phyloP scores from a whole-genome alignment of 2,888 invertebrate genomes.

The Congeria kusceri region DNA sequence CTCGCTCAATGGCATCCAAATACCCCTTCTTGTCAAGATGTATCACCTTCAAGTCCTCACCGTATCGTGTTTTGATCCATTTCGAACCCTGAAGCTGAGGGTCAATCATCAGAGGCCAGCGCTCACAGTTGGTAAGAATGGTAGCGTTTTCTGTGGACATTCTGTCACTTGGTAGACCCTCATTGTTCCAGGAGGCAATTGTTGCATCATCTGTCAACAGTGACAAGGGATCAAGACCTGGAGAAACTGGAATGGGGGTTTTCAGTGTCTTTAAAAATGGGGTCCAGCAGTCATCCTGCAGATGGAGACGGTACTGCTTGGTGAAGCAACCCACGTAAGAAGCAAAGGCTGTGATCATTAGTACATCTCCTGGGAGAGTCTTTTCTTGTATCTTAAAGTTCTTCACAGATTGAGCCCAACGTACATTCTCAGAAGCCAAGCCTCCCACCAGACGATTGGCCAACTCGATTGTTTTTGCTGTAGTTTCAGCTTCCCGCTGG shows the following conservation, averaged over 20 bases:
- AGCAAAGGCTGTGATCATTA: slow-evolving; percentile 97
- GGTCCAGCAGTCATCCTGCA: slow-evolving; percentile 89
- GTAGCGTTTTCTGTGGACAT: slow-evolving; percentile 99
- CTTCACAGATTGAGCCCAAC: slow-evolving; percentile 96
- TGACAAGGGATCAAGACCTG: slow-evolving; percentile 93
- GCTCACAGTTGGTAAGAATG: slow-evolving; percentile 95
- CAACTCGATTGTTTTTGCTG: slow-evolving; percentile 94
- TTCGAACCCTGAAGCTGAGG: slow-evolving; percentile 95
- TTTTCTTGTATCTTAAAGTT: slow-evolving; percentile 93
- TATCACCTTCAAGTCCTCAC: slow-evolving; percentile 90
- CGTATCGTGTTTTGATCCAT: slow-evolving; percentile 98
- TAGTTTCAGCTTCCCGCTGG: slow-evolving; percentile 97
- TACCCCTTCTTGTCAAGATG: slow-evolving; percentile 96
- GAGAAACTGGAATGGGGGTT: slow-evolving; percentile 95
- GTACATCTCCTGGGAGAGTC: slow-evolving; percentile 97
- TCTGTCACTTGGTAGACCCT: slow-evolving; percentile 96
- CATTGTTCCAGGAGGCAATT: slow-evolving; percentile 98
- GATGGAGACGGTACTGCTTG: slow-evolving; percentile 94
- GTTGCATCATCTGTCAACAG: slow-evolving; percentile 97
- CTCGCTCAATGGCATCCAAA: slow-evolving; percentile 92
- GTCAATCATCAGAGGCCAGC: slow-evolving; percentile 99
- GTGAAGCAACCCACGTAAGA: slow-evolving; percentile 99
- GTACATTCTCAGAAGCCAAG: slow-evolving; percentile 96
- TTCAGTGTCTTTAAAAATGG: slow-evolving; percentile 91
- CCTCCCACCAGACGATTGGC: slow-evolving; percentile 98